Conservation (phyloP, 2,797 vertebrate genomes). For the Melanotaenia boesemani region DNA sequence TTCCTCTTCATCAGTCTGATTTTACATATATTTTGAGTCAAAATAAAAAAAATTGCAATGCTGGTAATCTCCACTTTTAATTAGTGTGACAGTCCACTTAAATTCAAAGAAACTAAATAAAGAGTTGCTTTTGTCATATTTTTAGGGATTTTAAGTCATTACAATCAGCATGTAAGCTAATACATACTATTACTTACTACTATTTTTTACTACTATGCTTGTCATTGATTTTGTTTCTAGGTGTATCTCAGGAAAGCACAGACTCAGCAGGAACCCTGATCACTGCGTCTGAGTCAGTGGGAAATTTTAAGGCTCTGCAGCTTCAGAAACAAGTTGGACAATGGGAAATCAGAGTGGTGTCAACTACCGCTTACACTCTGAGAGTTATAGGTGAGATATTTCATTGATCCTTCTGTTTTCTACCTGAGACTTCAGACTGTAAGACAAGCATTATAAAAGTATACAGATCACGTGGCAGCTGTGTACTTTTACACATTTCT, state of each 20-base stretch:
- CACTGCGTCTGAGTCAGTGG: constrained; percentile 38
- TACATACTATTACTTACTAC: neutral
- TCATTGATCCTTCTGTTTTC: neutral
- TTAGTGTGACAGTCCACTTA: no score
- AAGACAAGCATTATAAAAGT: neutral
- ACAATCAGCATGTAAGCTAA: neutral
- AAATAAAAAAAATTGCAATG: no score
- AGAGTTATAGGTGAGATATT: constrained; percentile 70
- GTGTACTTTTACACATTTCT: no score
- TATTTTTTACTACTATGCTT: neutral
- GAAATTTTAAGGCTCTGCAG: constrained; percentile 64
- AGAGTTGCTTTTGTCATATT: no score
- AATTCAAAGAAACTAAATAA: no score
- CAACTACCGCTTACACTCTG: constrained; percentile 65
- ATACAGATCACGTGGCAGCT: neutral
- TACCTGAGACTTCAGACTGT: neutral
- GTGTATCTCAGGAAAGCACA: constrained; percentile 42
- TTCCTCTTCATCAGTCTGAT: no score
- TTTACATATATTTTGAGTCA: no score
- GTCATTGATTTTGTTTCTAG: constrained; percentile 41
- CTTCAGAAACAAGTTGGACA: constrained; percentile 50
- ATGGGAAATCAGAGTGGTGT: constrained; percentile 65
- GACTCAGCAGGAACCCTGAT: constrained; percentile 51
- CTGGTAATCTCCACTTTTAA: no score
- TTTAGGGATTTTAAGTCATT: neutral